Base-by-base conservation (phyloP, 2,797 vertebrate genomes). In the Sebastes vulpes region DNA sequence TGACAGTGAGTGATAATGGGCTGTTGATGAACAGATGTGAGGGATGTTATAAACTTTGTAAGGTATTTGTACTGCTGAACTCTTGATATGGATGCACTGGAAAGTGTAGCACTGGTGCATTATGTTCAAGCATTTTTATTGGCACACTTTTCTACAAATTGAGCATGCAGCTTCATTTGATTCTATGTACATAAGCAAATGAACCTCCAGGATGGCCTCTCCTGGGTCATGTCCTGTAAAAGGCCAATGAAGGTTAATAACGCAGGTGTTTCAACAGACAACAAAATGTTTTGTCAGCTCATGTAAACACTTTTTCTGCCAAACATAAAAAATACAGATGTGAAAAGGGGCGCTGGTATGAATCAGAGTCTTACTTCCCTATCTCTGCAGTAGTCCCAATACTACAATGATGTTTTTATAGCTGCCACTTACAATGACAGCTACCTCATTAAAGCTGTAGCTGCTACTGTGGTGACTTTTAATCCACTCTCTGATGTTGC, bases 381-480 rank as follows among this genome's bases (percentile, higher is more conserved):
- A 31, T 72, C 28, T 46, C 69, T 64, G 54, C 56, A 77, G 74
- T 32, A 20, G 28, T 71, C 58, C 58, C 56, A 75, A 1, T 76
- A 31, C 71, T 70, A 58, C 64, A 78, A 31, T 68, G 16, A 73
- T 32, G 32, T 59, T 75, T 68, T 50, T 26, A 75, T 73, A 61
- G 63, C 75, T 64, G 61, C 66, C 75, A 16, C 65, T 54, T 66
- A 56, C 53, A 73, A 25, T 60, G 60, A 81, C 71, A 67, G 48
- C 61, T n/a, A 50, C 69, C 73, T 86, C 60, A 79, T 89, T 84
- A 77, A 85, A 81, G 73, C 79, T 56, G 54, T 25, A 32, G 25
- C 72, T 65, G 65, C 59, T 16, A 5, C 57, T 64, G 42, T 48
- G 54, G 68, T 31, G 63, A 72, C 72, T 83, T 63, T 63, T 46